A percentile compares a stretch with the other conserved stretches of the same genome.
Conservation (phyloP, 1,140 invertebrate species). For the Bombus ignitus region DNA sequence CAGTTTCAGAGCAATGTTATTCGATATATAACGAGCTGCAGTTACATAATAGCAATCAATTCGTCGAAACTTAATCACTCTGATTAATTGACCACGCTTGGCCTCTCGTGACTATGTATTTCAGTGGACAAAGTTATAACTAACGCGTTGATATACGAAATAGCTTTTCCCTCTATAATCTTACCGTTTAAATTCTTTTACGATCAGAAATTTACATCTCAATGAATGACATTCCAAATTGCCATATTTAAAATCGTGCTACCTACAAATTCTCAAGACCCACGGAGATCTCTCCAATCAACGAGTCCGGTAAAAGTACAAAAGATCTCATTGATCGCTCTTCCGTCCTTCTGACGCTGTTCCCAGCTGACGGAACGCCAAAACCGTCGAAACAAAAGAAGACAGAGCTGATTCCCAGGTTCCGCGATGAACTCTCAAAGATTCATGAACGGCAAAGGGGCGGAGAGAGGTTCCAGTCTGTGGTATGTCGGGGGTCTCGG, state of each 20-base stretch:
- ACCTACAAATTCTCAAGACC: not conserved
- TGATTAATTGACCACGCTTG: too few relatives aligned
- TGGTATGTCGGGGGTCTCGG: conserved; percentile 9
- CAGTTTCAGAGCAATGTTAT: too few relatives aligned
- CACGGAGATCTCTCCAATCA: not conserved
- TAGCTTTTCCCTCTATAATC: too few relatives aligned
- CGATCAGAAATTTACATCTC: not conserved
- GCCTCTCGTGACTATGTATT: too few relatives aligned
- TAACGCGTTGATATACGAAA: too few relatives aligned
- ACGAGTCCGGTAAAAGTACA: not conserved
- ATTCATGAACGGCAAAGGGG: conserved; percentile 51
- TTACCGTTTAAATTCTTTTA: too few relatives aligned
- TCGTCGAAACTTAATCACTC: too few relatives aligned
- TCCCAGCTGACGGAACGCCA: not conserved
- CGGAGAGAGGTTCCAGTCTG: conserved; percentile 10
- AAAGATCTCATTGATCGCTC: conserved; percentile 8
- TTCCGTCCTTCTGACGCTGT: too few relatives aligned
- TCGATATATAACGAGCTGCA: too few relatives aligned
- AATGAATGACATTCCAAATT: not conserved
- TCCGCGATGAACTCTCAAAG: conserved; percentile 46
- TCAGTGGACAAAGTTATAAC: too few relatives aligned
- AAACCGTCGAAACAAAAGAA: conserved; percentile 42
- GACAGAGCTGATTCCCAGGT: conserved; percentile 32
- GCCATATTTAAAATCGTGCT: not conserved
- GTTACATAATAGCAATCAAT: too few relatives aligned